Percentiles rank a stretch among this genome's conserved stretches.
Conservation (phyloP, 2,797 vertebrate species). For the Babyrousa celebensis region DNA sequence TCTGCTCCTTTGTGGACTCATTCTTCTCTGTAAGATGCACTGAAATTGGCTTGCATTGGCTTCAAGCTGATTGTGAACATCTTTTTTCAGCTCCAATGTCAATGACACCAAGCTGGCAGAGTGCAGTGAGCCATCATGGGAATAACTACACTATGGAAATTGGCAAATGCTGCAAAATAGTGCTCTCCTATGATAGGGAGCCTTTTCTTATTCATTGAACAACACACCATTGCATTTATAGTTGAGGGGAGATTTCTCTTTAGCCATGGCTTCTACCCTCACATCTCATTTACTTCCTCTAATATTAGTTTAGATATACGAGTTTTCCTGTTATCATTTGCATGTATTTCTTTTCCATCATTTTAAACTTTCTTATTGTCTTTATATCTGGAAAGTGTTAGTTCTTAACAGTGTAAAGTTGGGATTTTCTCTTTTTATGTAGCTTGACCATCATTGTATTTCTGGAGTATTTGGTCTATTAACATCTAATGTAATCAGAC, state of each 20-base stretch:
- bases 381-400: neutral
- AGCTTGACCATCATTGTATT: neutral
- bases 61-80: neutral
- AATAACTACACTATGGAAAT: neutral
- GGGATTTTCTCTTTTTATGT: neutral
- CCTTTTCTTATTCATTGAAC: neutral
- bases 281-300: neutral
- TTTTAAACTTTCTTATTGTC: neutral
- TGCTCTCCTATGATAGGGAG: neutral
- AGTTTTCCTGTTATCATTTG: neutral
- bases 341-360: neutral
- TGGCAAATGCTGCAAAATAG: neutral
- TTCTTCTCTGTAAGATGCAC: neutral
- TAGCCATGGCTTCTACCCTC: neutral
- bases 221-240: neutral
- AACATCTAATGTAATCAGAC: too few relatives aligned
- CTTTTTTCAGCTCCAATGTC: neutral
- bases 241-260: neutral
- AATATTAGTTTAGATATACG: neutral
- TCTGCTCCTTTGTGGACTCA: neutral
- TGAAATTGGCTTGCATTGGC: neutral
- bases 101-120: neutral
- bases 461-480: too few relatives aligned
- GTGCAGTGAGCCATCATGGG: neutral
- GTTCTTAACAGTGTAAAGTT: neutral